Percentiles rank a stretch among this genome's conserved stretches.
phyloP scores from a whole-genome alignment of 2,888 invertebrate genomes.

The Harpalus rufipes region DNA sequence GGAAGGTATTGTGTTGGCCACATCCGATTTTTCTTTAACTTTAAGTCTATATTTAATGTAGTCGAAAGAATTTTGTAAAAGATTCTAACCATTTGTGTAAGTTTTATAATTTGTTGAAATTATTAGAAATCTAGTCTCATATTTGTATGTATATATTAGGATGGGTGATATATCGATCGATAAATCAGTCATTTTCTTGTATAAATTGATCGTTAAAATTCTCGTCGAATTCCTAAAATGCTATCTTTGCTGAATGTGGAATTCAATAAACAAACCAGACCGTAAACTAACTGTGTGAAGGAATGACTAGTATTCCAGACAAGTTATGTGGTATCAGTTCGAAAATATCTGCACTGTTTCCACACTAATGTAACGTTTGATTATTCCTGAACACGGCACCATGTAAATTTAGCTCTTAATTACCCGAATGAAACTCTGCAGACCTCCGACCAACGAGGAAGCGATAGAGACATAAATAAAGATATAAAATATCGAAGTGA shows the following conservation, averaged over 20 bases:
- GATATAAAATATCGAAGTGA: neutral
- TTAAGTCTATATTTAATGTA: too few relatives aligned
- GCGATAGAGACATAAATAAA: neutral
- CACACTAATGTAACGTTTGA: conserved; percentile 45
- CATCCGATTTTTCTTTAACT: too few relatives aligned
- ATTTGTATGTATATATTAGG: too few relatives aligned
- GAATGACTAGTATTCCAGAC: neutral
- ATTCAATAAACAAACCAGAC: neutral
- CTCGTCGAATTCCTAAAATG: neutral
- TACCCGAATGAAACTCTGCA: conserved; percentile 37
- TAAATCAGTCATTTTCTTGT: too few relatives aligned
- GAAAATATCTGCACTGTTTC: conserved; percentile 20
- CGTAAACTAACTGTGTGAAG: neutral
- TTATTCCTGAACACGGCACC: conserved; percentile 38
- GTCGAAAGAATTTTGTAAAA: too few relatives aligned
- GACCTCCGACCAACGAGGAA: neutral
- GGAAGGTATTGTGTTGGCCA: too few relatives aligned
- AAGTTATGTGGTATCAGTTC: conserved; percentile 7
- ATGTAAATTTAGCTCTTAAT: conserved; percentile 47
- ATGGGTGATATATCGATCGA: too few relatives aligned
- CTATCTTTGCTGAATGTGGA: neutral
- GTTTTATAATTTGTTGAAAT: too few relatives aligned
- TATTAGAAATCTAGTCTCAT: too few relatives aligned
- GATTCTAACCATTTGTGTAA: too few relatives aligned
- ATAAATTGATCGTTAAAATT: neutral